A percentile compares a stretch with the other conserved stretches of the same genome.
Conservation (phyloP, 2,113 vertebrate genomes). For the Sinocyclocheilus rhinocerous region DNA sequence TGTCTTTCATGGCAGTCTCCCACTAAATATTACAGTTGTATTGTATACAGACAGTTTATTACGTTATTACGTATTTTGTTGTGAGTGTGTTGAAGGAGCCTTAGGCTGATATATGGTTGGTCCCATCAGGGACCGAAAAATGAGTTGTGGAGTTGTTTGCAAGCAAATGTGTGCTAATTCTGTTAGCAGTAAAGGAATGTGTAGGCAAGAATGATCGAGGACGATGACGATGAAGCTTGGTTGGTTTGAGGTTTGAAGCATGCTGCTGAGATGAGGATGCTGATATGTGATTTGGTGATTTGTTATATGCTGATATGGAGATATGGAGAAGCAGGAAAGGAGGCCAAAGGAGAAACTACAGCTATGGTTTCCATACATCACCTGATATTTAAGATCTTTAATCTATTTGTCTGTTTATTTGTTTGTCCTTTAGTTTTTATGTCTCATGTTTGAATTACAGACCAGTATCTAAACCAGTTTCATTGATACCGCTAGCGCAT, state of each 20-base stretch:
- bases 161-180: constrained; percentile 36
- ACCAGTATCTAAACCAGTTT: constrained; percentile 61
- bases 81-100: constrained; percentile 44
- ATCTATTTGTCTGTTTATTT: constrained; percentile 47
- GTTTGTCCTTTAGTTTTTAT: constrained; percentile 47
- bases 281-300: neutral
- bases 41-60: constrained; percentile 41
- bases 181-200: constrained; percentile 50
- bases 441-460: constrained; percentile 60
- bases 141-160: constrained; percentile 22
- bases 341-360: constrained; percentile 55
- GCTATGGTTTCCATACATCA: constrained; percentile 46
- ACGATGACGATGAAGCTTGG: constrained; percentile 41
- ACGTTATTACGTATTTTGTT: constrained; percentile 1
- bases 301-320: too few species aligned
- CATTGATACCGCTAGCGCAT: constrained; percentile 64
- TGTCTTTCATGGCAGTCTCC: neutral
- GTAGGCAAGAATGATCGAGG: constrained; percentile 35
- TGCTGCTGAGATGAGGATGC: constrained; percentile 67
- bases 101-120: constrained; percentile 54
- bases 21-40: constrained; percentile 32
- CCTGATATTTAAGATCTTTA: constrained; percentile 53
- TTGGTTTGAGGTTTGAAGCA: constrained; percentile 51
- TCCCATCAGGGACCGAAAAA: constrained; percentile 24
- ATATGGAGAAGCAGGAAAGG: constrained; percentile 56